Evolutionary conservation across 2,113 vertebrate species (phyloP).

Genomic region (Pangasianodon gigas): DNA sequence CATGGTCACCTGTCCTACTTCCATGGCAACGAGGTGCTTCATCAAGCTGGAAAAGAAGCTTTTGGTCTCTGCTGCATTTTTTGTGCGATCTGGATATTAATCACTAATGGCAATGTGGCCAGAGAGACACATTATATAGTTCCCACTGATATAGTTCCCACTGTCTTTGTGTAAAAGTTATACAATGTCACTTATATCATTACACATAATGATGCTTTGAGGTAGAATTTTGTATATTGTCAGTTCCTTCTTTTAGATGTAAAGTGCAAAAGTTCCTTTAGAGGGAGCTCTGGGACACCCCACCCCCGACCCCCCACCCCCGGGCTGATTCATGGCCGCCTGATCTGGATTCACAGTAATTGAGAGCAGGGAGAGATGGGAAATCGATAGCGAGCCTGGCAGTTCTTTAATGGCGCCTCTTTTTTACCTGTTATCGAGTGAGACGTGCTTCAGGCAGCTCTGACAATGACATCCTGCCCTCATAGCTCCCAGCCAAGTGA

Average conservation of each 20-base stretch:
- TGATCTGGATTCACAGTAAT: conserved; percentile 54
- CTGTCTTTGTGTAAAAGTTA: not conserved
- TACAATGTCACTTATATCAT: not conserved
- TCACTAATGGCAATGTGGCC: conserved; percentile 30
- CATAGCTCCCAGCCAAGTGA: conserved; percentile 47
- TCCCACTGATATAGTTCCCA: not conserved
- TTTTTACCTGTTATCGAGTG: conserved; percentile 57
- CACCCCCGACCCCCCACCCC: conserved; percentile 46
- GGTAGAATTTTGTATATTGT: not conserved
- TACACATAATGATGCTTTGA: not conserved
- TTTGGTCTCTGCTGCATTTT: conserved; percentile 29
- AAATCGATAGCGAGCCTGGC: conserved; percentile 57
- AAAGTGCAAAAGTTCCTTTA: conserved; percentile 21
- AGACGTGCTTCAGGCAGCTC: conserved; percentile 50
- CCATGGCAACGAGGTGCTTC: conserved; percentile 40
- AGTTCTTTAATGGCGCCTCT: conserved; percentile 58
- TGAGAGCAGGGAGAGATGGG: conserved; percentile 54
- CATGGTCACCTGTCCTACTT: conserved; percentile 48
- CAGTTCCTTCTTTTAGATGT: conserved; percentile 7
- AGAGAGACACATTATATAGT: not conserved
- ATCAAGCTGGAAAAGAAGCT: conserved; percentile 29
- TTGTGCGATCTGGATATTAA: conserved; percentile 23
- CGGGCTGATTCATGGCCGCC: conserved; percentile 36
- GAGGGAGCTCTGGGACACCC: conserved; percentile 36
- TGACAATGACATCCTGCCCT: conserved; percentile 56